phyloP scores from a whole-genome alignment of 1,140 invertebrate species.

The Portunus trituberculatus region DNA sequence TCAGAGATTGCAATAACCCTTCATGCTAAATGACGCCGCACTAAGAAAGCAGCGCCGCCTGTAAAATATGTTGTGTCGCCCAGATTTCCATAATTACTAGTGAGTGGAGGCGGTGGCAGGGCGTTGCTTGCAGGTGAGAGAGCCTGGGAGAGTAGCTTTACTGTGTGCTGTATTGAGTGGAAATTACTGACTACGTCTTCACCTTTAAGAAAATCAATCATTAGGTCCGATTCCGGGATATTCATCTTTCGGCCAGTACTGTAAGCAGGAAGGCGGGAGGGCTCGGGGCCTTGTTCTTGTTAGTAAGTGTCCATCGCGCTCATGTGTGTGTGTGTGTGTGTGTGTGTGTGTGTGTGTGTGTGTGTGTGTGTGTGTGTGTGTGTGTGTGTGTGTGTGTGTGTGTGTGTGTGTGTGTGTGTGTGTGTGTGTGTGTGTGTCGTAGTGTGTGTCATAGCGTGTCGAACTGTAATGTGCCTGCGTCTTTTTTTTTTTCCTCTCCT shows the following conservation, averaged over 20 bases:
- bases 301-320: neutral
- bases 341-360: neutral
- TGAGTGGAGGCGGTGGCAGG: neutral
- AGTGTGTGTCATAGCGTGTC: neutral
- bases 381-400: neutral
- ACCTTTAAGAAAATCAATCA: constrained; percentile 23
- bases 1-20: neutral
- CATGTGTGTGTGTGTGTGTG: neutral
- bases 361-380: neutral
- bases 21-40: neutral
- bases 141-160: neutral
- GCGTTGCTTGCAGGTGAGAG: neutral
- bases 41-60: neutral
- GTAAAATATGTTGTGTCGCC: neutral
- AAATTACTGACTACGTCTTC: neutral
- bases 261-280: neutral
- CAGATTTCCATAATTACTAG: neutral
- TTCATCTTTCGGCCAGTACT: neutral
- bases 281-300: no score
- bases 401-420: constrained; percentile 11
- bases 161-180: neutral
- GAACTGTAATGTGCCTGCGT: neutral
- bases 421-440: neutral
- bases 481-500: neutral
- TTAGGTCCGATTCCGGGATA: neutral